phyloP scores from a whole-genome alignment of 2,797 vertebrate species.

The Neoniphon sammara region DNA sequence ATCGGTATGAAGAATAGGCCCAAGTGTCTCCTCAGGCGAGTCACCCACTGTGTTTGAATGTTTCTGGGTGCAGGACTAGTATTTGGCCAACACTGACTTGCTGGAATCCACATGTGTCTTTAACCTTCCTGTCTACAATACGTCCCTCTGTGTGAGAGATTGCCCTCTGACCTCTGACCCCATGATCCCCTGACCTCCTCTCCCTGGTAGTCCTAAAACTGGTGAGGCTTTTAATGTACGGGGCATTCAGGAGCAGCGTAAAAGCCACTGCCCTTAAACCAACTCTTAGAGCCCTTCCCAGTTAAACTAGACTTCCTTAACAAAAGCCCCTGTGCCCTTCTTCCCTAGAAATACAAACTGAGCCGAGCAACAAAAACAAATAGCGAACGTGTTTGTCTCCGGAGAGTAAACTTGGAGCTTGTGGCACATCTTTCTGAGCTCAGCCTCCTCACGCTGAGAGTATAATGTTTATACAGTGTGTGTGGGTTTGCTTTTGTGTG shows the following conservation, averaged over 20 bases:
- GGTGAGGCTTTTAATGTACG: constrained; percentile 42
- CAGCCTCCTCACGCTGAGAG: constrained; percentile 18
- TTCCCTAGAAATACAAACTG: constrained; percentile 49
- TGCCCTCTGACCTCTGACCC: constrained; percentile 71
- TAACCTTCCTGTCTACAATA: constrained; percentile 78
- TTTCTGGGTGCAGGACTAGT: constrained; percentile 44
- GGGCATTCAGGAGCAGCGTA: neutral
- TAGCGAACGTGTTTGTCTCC: constrained; percentile 34
- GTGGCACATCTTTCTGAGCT: constrained; percentile 20
- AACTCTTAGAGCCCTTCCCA: constrained; percentile 4
- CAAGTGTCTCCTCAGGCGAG: constrained; percentile 32
- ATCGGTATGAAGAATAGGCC: constrained; percentile 47
- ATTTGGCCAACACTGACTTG: constrained; percentile 75
- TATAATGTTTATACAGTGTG: constrained; percentile 24
- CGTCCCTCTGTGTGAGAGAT: constrained; percentile 72
- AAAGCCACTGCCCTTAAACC: constrained; percentile 14
- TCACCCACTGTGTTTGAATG: constrained; percentile 46
- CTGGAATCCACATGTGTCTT: constrained; percentile 81
- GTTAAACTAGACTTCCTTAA: constrained; percentile 34
- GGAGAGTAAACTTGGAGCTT: constrained; percentile 28
- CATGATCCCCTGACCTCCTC: constrained; percentile 66
- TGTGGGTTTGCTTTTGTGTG: constrained; percentile 17
- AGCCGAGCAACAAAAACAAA: constrained; percentile 58
- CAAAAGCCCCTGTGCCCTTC: constrained; percentile 28
- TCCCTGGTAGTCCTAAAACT: constrained; percentile 52